Base-by-base conservation (phyloP, 2,797 vertebrate species). In the Australoheros facetus region DNA sequence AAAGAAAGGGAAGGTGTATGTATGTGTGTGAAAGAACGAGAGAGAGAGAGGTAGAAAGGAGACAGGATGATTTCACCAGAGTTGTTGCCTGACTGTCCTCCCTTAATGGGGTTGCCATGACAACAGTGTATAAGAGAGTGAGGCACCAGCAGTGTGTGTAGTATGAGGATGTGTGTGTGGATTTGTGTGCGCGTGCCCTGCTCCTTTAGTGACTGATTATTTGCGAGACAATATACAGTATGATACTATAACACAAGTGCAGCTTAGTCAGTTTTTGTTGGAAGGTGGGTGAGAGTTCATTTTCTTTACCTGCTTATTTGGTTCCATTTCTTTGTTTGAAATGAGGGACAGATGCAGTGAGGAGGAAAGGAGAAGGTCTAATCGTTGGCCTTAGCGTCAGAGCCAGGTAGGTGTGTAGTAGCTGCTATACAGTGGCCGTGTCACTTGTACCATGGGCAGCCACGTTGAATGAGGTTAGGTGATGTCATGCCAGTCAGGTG, bases 41-140 rank as follows among this genome's bases (percentile, higher is more conserved):
- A 73, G 79, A 39, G 73, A 74, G 79, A 76, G 84, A 87, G 87
- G 87, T 85, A 90, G 73, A 86, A 73, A 84, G 85, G 90, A 91
- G 90, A 87, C 90, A 51, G 88, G 91, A 91, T 92, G 91, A 93
- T 95, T 95, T 94, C 88, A 94, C 92, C 87, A 88, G 89, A 92
- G 91, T 94, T 94, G 92, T 92, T 93, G 93, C 85, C 89, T 87
- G 88, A 93, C 91, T 94, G 94, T 95, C 95, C 94, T 95, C 93
- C 92, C 94, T 95, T 96, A 95, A 96, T 95, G 90, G 92, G 92
- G 95, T 96, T 96, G 93, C 94, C 93, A 95, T 96, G 95, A 95
- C 95, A 95, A 96, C 95, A 90, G 86, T 89, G 92, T 94, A 94
- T 94, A 94, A 94, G 90, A 88, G 92, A 93, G 91, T 90, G 89